Evolutionary conservation across 2,113 vertebrate species (phyloP).

Genomic region (Bettongia penicillata): DNA sequence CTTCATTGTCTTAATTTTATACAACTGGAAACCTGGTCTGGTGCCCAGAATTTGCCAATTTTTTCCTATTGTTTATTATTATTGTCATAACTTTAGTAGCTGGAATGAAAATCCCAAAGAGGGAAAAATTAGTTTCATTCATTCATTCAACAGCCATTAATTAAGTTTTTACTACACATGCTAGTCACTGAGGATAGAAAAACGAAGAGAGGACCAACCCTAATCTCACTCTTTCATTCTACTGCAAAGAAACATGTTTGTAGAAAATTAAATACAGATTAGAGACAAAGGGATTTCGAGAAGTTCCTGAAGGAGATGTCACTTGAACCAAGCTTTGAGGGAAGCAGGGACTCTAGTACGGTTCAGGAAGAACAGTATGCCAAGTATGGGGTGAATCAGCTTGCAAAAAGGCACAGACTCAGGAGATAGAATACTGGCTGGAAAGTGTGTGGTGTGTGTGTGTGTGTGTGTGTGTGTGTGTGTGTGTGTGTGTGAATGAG

Average conservation of each 20-base stretch:
- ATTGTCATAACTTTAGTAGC: constrained; percentile 29
- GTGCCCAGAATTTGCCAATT: constrained; percentile 46
- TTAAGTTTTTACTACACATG: not conserved
- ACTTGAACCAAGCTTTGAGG: not conserved
- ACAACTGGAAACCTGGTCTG: constrained; percentile 41
- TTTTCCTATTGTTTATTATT: constrained; percentile 44
- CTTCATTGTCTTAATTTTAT: constrained; percentile 45
- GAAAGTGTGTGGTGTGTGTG: not conserved
- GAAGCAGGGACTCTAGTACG: not conserved
- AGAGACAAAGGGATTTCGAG: not conserved
- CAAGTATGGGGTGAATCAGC: not conserved
- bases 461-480: not conserved
- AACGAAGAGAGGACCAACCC: not conserved
- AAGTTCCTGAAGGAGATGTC: not conserved
- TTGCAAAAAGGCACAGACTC: not conserved
- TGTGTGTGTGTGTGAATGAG: not conserved
- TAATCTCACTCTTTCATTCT: not conserved
- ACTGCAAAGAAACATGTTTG: not conserved
- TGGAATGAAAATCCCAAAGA: constrained; percentile 26
- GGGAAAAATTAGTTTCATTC: constrained; percentile 26
- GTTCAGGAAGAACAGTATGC: not conserved
- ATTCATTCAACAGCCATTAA: not conserved
- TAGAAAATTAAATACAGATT: not conserved
- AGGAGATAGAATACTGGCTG: not conserved
- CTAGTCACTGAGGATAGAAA: not conserved